Percentiles rank a stretch among this genome's conserved stretches.
Conservation (phyloP, 2,888 invertebrate species). For the Tyria jacobaeae region DNA sequence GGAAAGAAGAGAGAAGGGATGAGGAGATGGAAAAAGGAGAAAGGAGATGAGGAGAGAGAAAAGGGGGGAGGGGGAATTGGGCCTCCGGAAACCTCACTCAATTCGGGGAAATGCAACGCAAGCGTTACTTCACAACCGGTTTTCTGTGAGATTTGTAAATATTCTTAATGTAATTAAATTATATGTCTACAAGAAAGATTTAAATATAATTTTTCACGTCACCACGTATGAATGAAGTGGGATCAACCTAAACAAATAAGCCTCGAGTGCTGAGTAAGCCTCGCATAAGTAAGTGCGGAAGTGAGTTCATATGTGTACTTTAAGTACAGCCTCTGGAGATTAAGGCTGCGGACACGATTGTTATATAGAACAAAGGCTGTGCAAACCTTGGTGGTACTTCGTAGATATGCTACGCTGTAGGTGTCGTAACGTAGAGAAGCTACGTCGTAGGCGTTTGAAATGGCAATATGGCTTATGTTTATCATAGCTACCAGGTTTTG, state of each 20-base stretch:
- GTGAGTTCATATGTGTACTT: slow-evolving; percentile 32
- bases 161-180: background rate
- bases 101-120: too few species aligned
- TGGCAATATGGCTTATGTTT: background rate
- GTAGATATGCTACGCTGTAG: slow-evolving; percentile 18
- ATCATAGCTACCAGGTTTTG: background rate
- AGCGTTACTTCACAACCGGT: too few species aligned
- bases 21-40: too few species aligned
- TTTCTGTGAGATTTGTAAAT: too few species aligned
- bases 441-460: slow-evolving; percentile 12
- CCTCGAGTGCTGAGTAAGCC: slow-evolving; percentile 21
- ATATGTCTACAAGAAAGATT: background rate
- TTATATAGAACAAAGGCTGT: slow-evolving; percentile 28
- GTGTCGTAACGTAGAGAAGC: background rate
- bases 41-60: too few species aligned
- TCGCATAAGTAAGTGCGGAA: slow-evolving; percentile 40
- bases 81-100: too few species aligned
- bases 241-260: slow-evolving; percentile 19
- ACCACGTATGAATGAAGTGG: background rate
- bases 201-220: background rate
- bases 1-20: too few species aligned
- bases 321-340: slow-evolving; percentile 24
- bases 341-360: slow-evolving; percentile 12
- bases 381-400: slow-evolving; percentile 12
- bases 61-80: too few species aligned